phyloP scores from a whole-genome alignment of 53 echinoderm and acorn worm species.

The Henricia sp. region DNA sequence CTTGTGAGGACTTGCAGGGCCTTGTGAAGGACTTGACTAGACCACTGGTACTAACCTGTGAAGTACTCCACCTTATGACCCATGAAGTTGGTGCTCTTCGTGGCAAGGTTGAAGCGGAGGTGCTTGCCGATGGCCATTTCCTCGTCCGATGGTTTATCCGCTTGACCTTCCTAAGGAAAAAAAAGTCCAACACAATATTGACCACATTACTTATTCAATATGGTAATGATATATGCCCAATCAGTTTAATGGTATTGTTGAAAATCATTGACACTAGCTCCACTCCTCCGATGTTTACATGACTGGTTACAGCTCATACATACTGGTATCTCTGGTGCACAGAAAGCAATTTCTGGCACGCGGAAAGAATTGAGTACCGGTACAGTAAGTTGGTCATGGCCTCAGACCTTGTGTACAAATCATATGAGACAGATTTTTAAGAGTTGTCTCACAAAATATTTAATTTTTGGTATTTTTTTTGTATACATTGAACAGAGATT shows the following conservation, averaged over 20 bases:
- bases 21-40: no score
- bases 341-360: not conserved
- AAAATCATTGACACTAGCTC: no score
- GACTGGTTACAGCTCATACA: not conserved
- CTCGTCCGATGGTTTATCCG: conserved; percentile 84
- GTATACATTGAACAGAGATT: no score
- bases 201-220: not conserved
- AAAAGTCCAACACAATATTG: not conserved
- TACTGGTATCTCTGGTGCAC: not conserved
- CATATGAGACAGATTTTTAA: no score
- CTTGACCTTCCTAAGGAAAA: conserved; percentile 40
- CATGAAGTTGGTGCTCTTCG: conserved; percentile 88
- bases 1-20: no score
- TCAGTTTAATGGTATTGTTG: no score
- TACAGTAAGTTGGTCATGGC: no score
- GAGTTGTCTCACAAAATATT: no score
- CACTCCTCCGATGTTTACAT: not conserved
- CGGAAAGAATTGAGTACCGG: no score
- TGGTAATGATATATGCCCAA: not conserved
- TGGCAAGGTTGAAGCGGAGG: conserved; percentile 91
- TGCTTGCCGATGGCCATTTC: conserved; percentile 87
- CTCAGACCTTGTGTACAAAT: no score
- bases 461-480: no score
- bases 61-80: conserved; percentile 95
- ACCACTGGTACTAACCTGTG: conserved; percentile 78